Evolutionary conservation across 2,113 vertebrate genomes (phyloP), one percentile per base, ranked within the genome.

Genomic region (Sceloporus undulatus): DNA sequence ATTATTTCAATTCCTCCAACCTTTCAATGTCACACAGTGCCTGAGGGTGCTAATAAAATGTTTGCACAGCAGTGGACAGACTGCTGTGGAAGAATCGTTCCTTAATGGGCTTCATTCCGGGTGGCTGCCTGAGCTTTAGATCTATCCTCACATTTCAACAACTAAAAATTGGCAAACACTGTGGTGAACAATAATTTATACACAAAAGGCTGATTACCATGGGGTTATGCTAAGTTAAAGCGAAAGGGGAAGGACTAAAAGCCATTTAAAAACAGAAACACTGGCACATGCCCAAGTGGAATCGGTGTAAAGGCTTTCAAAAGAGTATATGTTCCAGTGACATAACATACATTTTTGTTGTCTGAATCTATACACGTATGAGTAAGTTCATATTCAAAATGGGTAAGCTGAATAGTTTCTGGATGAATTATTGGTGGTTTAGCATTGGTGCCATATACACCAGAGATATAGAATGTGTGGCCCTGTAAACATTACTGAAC

Each of bases 11-110:
- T 88, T 83, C 16, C 40, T 90, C 59, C 48, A 85, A 90, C 87
- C 90, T 93, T 87, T 76, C 92, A 95, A 92, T 91, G 91, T 94
- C 93, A 85, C 19, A 68, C 38, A 84, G 70, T 87, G 88, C 91
- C 86, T 89, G 62, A 70, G 81, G 86, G n/a, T n/a, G 52, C 86
- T 88, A 27, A 34, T 19, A 92, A 62, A 90, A 92, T 86, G 8
- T 38, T 65, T 38, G 40, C 92, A 73, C 89, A 73, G 19, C 66
- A 66, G 42, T 1, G 54, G 89, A 71, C 23, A 90, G 79, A 0
- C 0, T 81, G 68, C 78, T 25, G 5, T 48, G 86, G 42, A 78
- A 88, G 78, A 85, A 90, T 71, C 48, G 10, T 80, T 87, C 85
- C 0, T 1, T 87, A 56, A 84, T 34, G 56, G 80, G 71, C 79